These are phyloP conservation scores for Bubo blakistoni DNA, from an alignment of 2,113 vertebrate genomes.

Conservation along the genomic window DNA sequence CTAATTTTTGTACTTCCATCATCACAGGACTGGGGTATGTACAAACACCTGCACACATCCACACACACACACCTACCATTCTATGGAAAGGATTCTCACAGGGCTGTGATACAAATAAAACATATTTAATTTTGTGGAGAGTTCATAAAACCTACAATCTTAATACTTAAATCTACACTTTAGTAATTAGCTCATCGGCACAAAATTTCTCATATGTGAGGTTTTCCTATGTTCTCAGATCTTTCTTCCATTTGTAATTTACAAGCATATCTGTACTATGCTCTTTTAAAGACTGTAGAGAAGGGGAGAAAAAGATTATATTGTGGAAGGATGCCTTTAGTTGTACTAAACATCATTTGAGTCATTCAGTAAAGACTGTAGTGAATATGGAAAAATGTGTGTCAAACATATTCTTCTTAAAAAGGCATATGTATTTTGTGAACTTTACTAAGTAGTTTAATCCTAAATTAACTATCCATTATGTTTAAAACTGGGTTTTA, in stretches of 20 bases:
- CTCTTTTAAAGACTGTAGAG: constrained; percentile 24
- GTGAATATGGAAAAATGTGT: constrained; percentile 2
- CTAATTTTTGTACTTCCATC: not conserved
- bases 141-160: not conserved
- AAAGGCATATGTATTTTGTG: constrained; percentile 15
- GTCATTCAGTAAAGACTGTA: constrained; percentile 17
- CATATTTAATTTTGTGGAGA: not conserved
- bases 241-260: constrained; percentile 36
- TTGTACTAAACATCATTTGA: constrained; percentile 47
- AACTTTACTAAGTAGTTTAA: constrained; percentile 7
- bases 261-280: constrained; percentile 7
- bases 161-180: not conserved
- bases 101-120: not conserved
- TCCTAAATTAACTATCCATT: not conserved
- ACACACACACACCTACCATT: not conserved
- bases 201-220: not conserved
- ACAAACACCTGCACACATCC: not conserved
- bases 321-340: constrained; percentile 22
- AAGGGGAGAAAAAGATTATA: not conserved
- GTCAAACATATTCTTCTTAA: not conserved
- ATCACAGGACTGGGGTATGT: not conserved
- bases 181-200: not conserved
- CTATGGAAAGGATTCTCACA: not conserved
- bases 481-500: not conserved
- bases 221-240: not conserved